Evolutionary conservation across 2,888 invertebrate genomes (phyloP), one percentile per base, ranked within the genome.

Genomic region (Chymomyza caudatula): DNA sequence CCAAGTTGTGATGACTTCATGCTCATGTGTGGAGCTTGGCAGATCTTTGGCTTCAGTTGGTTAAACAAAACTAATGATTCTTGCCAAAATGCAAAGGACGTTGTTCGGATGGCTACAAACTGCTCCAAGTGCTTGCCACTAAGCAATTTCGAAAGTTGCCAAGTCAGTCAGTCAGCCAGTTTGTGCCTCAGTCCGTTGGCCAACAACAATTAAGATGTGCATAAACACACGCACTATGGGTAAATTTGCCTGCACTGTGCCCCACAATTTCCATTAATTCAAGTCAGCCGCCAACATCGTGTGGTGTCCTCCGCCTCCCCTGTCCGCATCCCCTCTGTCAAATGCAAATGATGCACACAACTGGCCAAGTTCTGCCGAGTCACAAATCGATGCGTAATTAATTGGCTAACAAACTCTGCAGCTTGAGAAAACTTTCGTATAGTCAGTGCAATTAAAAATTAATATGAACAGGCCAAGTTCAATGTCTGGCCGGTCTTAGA

Each of bases 331-430:
- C 57, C 71, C 59, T 57, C 72, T n/a, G 73, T 83, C 86, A 80
- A 80, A 81, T 81, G 84, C 86, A 81, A 79, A 79, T 82, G 83
- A 67, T 74, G 71, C 75, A 77, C 64, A 71, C 63, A 42, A 20
- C 59, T 62, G 29, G 37, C 63, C 58, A 11, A 64, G 20, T 22
- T 49, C 73, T 72, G 74, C 64, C 65, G 64, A 74, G 85, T 78
- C 86, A 84, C 83, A 79, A 79, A 85, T 82, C 81, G 83, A 85
- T 82, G 80, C 66, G 75, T 82, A 79, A 86, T 82, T 82, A 86
- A 82, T 82, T 82, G 86, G 72, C 71, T 63, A 44, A 22, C 43
- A 57, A 11, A 53, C 25, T 52, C 42, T 42, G 42, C 19, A 20
- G 56, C 5, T 37, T 19, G 19, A 20, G 55, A 61, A 74, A 74